Percentiles rank a stretch among this genome's conserved stretches.
Conservation (phyloP, 2,113 vertebrate species). For the Conger conger region DNA sequence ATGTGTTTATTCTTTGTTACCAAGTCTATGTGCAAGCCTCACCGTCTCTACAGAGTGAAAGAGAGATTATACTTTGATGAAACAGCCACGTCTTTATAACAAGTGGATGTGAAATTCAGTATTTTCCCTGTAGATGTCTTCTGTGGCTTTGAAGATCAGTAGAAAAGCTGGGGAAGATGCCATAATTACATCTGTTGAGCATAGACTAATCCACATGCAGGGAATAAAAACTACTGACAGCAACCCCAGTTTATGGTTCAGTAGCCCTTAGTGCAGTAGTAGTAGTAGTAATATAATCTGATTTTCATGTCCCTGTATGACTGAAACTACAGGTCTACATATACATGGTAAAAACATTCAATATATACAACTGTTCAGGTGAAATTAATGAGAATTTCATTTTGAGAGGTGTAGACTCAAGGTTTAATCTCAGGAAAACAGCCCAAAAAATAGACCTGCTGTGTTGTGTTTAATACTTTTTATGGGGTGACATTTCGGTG, state of each 20-base stretch:
- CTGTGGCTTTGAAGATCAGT: background rate
- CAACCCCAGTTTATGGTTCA: background rate
- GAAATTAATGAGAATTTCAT: background rate
- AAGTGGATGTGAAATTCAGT: constrained; percentile 6
- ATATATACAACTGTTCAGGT: background rate
- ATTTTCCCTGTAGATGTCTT: background rate
- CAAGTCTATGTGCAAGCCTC: background rate
- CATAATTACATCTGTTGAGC: background rate
- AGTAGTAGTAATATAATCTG: too few species aligned
- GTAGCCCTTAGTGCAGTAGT: background rate
- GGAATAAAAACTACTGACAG: background rate
- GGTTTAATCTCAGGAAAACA: background rate
- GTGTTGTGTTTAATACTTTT: background rate
- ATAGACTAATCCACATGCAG: background rate
- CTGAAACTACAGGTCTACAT: background rate
- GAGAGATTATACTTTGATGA: background rate
- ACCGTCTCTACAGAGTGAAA: background rate
- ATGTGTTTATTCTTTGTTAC: background rate
- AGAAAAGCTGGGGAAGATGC: background rate
- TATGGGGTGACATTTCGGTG: background rate
- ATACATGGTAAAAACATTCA: background rate
- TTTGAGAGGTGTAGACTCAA: background rate
- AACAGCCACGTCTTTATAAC: constrained; percentile 1
- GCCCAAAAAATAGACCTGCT: background rate
- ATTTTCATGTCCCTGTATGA: background rate